Percentiles rank a stretch among this genome's conserved stretches.
Conservation (phyloP, 2,888 invertebrate species). For the Resseliella maxima region DNA sequence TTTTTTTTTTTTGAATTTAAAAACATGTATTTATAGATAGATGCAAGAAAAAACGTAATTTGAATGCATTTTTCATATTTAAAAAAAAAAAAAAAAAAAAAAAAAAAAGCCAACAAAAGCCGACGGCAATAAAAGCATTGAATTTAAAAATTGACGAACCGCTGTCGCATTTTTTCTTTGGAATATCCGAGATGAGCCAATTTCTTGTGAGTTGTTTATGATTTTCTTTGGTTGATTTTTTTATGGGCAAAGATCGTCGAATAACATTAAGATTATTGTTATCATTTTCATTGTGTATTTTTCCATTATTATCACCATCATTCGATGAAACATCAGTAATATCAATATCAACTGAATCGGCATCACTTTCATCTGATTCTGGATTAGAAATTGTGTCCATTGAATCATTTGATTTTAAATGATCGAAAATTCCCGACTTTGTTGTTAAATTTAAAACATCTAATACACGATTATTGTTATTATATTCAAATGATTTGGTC, state of each 20-base stretch:
- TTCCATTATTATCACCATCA: conserved; percentile 59
- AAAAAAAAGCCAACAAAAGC: neutral
- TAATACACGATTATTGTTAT: conserved; percentile 65
- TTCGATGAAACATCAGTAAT: conserved; percentile 66
- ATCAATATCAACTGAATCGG: conserved; percentile 68
- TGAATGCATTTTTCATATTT: too few relatives aligned
- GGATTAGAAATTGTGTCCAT: conserved; percentile 60
- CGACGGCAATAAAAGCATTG: conserved; percentile 35
- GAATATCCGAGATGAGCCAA: conserved; percentile 65
- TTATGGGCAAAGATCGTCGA: conserved; percentile 57
- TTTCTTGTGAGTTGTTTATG: conserved; percentile 61
- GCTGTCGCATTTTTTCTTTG: conserved; percentile 61
- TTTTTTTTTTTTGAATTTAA: too few relatives aligned
- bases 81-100: too few relatives aligned
- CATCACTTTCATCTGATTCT: conserved; percentile 63
- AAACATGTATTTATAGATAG: too few relatives aligned
- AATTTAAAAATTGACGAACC: conserved; percentile 54
- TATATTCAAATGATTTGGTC: conserved; percentile 84
- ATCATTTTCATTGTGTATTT: conserved; percentile 59
- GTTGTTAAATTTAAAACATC: conserved; percentile 65
- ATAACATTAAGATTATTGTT: conserved; percentile 54
- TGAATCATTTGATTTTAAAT: conserved; percentile 54
- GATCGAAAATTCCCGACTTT: conserved; percentile 62
- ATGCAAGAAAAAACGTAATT: too few relatives aligned
- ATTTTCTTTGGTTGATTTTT: conserved; percentile 58